Percentiles rank a stretch among this genome's conserved stretches.
Conservation (phyloP, 2,113 vertebrate species). For the Agapornis roseicollis region DNA sequence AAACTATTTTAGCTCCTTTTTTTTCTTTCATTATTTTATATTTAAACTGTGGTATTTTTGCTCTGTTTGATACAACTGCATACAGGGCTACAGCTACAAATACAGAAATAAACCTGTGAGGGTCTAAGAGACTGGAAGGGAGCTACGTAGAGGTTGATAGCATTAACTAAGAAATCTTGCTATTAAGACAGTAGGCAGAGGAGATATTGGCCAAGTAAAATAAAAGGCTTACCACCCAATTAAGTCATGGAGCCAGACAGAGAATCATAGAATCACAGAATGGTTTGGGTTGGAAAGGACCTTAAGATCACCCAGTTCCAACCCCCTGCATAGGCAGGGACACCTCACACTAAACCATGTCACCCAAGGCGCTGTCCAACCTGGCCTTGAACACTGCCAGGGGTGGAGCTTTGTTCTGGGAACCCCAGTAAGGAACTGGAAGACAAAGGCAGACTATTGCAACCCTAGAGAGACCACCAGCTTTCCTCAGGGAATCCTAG, state of each 20-base stretch:
- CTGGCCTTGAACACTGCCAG: not conserved
- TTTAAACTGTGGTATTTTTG: not conserved
- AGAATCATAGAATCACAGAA: not conserved
- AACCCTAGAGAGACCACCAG: not conserved
- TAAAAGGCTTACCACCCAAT: not conserved
- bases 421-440: not conserved
- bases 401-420: not conserved
- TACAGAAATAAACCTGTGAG: not conserved
- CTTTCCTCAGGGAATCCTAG: not conserved
- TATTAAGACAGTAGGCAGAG: not conserved
- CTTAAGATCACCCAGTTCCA: not conserved
- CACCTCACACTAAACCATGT: not conserved
- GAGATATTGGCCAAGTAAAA: not conserved
- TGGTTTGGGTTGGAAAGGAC: not conserved
- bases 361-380: not conserved
- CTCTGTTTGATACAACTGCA: not conserved
- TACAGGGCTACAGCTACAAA: not conserved
- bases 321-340: not conserved
- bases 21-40: not conserved
- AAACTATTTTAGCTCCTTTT: not conserved
- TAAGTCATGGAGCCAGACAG: not conserved
- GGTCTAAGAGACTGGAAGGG: not conserved
- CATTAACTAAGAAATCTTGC: not conserved
- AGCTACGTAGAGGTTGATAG: not conserved
- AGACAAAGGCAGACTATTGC: not conserved